Conservation (phyloP, 2,888 invertebrate species). For the Baronia brevicornis region DNA sequence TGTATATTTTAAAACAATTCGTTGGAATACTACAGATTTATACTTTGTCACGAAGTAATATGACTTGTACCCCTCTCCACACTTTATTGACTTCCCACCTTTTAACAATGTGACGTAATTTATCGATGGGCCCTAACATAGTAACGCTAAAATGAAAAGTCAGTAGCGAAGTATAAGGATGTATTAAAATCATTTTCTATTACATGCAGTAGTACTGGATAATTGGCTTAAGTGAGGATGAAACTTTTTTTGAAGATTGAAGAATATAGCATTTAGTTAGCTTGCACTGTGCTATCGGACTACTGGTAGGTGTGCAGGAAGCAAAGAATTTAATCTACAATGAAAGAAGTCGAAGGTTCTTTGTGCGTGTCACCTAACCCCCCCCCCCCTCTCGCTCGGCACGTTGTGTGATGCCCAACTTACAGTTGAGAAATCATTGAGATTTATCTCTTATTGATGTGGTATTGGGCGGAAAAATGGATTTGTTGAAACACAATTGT, state of each 20-base stretch:
- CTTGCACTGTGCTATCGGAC: slow-evolving; percentile 23
- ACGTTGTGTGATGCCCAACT: slow-evolving; percentile 33
- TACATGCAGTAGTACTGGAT: no score
- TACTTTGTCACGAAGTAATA: no score
- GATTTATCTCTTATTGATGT: slow-evolving; percentile 18
- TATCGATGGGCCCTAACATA: no score
- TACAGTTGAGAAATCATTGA: slow-evolving; percentile 24
- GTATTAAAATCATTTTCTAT: no score
- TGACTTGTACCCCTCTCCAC: no score
- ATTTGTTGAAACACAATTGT: no score
- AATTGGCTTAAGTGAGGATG: neutral
- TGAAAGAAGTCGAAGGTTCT: slow-evolving; percentile 66
- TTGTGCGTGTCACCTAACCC: slow-evolving; percentile 68
- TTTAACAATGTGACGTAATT: no score
- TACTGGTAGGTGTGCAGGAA: slow-evolving; percentile 48
- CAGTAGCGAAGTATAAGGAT: no score
- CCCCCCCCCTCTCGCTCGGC: slow-evolving; percentile 40
- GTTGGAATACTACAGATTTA: no score
- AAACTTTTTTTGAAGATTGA: neutral
- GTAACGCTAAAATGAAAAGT: no score
- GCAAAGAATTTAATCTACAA: slow-evolving; percentile 67
- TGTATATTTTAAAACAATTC: no score
- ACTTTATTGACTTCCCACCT: no score
- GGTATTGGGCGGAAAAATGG: slow-evolving; percentile 18
- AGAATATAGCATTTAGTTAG: slow-evolving; percentile 4